Percentiles rank a stretch among this genome's conserved stretches.
These are phyloP conservation scores for Pandemis corylana DNA, from an alignment of 2,888 invertebrate species.

Conservation along the genomic window DNA sequence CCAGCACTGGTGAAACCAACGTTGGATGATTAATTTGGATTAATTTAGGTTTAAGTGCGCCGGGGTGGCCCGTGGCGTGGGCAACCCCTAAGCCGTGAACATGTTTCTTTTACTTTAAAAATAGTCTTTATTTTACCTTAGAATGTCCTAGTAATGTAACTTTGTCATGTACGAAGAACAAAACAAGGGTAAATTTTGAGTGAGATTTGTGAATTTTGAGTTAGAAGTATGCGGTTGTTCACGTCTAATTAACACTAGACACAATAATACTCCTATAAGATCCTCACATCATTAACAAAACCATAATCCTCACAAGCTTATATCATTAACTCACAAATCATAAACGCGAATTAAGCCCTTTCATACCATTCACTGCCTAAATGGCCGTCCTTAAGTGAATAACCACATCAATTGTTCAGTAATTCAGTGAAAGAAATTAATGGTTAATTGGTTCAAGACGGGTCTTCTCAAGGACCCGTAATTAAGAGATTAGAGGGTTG, in stretches of 20 bases:
- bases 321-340: constrained; percentile 27
- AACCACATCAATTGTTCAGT: constrained; percentile 62
- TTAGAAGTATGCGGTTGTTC: background rate
- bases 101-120: too few species aligned
- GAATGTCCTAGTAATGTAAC: too few species aligned
- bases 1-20: too few species aligned
- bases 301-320: constrained; percentile 14
- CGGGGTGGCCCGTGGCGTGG: too few species aligned
- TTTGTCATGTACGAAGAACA: too few species aligned
- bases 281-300: constrained; percentile 25
- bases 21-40: too few species aligned
- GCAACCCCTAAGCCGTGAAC: too few species aligned
- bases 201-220: too few species aligned
- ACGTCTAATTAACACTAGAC: background rate
- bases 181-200: too few species aligned
- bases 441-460: constrained; percentile 57
- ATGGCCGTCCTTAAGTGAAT: constrained; percentile 40
- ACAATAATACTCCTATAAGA: background rate
- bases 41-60: too few species aligned
- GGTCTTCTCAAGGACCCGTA: constrained; percentile 41
- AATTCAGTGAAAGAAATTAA: constrained; percentile 62
- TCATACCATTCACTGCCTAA: constrained; percentile 29
- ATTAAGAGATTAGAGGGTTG: constrained; percentile 41
- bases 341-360: constrained; percentile 23
- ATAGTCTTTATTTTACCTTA: too few species aligned